Conservation (phyloP, 2,888 invertebrate genomes). For the Trichogramma dendrolimi region DNA sequence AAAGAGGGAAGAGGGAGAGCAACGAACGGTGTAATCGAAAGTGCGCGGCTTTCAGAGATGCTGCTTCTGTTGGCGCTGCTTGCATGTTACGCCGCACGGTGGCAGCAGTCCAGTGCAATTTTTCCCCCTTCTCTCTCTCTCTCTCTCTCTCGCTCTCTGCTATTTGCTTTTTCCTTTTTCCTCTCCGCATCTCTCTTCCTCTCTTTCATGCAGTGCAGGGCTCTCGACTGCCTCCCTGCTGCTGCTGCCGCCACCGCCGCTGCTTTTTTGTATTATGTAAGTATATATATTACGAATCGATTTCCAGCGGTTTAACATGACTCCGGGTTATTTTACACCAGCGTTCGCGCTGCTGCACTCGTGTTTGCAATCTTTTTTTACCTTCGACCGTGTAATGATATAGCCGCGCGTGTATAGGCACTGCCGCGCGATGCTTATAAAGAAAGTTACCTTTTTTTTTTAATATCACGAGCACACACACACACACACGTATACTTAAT, state of each 20-base stretch:
- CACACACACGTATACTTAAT: too few relatives aligned
- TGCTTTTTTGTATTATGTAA: too few relatives aligned
- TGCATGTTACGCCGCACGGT: slow-evolving; percentile 10
- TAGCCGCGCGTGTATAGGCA: neutral
- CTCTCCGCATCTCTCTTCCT: too few relatives aligned
- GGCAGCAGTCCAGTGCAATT: slow-evolving; percentile 45
- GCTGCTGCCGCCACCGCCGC: too few relatives aligned
- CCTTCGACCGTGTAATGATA: neutral
- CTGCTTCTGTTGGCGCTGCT: neutral
- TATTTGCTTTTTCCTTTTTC: too few relatives aligned
- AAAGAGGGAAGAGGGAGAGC: slow-evolving; percentile 12
- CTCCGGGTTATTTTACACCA: neutral
- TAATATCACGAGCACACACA: too few relatives aligned
- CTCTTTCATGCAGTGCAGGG: too few relatives aligned
- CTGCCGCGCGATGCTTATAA: neutral
- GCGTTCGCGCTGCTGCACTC: neutral
- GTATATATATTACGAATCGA: slow-evolving; percentile 10
- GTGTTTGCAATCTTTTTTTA: neutral
- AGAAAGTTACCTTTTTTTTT: too few relatives aligned
- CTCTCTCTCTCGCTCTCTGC: slow-evolving; percentile 18
- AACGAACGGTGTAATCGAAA: slow-evolving; percentile 1
- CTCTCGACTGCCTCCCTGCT: too few relatives aligned
- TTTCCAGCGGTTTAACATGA: slow-evolving; percentile 19
- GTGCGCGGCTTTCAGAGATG: too few relatives aligned
- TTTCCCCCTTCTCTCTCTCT: slow-evolving; percentile 33